These are phyloP conservation scores for Zaprionus obscuricornis DNA, from an alignment of 2,888 invertebrate genomes.

Conservation along the genomic window DNA sequence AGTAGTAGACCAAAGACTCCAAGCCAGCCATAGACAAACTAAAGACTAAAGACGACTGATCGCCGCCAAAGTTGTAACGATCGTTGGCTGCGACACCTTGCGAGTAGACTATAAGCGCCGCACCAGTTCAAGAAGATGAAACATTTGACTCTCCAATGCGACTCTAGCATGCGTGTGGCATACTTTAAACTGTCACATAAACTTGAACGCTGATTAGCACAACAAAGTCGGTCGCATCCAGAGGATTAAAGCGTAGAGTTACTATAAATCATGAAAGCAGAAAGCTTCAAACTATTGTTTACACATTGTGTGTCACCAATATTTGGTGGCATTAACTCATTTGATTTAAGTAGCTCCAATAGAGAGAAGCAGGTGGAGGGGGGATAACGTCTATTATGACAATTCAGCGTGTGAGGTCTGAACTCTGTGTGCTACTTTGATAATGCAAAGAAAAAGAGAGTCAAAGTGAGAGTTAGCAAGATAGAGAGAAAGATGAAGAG, in stretches of 20 bases:
- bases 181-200: conserved; percentile 78
- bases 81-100: conserved; percentile 67
- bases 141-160: not conserved
- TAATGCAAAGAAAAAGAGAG: not conserved
- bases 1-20: conserved; percentile 22
- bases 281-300: conserved; percentile 66
- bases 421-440: not conserved
- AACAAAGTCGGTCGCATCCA: conserved; percentile 67
- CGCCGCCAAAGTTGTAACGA: conserved; percentile 44
- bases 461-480: conserved; percentile 34
- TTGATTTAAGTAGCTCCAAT: conserved; percentile 64
- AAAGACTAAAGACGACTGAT: not conserved
- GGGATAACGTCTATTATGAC: no score
- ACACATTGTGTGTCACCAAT: conserved; percentile 65
- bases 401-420: conserved; percentile 55
- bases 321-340: conserved; percentile 71
- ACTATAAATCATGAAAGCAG: conserved; percentile 65
- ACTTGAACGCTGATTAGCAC: conserved; percentile 79
- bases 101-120: conserved; percentile 55
- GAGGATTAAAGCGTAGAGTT: conserved; percentile 54
- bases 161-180: conserved; percentile 66
- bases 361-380: conserved; percentile 4
- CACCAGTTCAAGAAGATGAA: conserved; percentile 39
- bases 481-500: not conserved
- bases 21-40: not conserved